A percentile compares a stretch with the other conserved stretches of the same genome.
Evolutionary conservation across 1,140 invertebrate genomes (phyloP).

Genomic region (Probaryconus sp.): DNA sequence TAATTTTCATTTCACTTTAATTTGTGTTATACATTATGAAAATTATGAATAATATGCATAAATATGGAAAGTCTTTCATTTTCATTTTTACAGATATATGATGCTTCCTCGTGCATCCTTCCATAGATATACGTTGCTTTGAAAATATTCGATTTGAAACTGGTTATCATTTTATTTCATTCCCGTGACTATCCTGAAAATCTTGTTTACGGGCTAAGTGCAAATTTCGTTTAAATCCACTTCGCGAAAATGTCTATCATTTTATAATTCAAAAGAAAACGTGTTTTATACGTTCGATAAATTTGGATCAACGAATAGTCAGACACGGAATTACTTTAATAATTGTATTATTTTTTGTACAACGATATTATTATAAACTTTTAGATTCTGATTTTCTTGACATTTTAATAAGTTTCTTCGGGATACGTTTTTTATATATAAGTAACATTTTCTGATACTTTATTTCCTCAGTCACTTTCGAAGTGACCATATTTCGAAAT

Average conservation of each 20-base stretch:
- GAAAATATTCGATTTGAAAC: conserved; percentile 20
- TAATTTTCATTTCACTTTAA: too few species aligned
- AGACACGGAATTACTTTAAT: too few species aligned
- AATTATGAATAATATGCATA: too few species aligned
- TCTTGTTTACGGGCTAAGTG: conserved; percentile 30
- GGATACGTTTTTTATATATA: too few species aligned
- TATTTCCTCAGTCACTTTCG: conserved; percentile 37
- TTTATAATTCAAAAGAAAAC: conserved; percentile 25
- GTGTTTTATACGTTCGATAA: not conserved
- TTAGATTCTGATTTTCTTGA: too few species aligned
- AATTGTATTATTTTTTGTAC: too few species aligned
- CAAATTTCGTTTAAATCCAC: conserved; percentile 70
- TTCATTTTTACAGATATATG: conserved; percentile 11
- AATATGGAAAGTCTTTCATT: conserved; percentile 1
- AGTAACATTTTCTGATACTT: conserved; percentile 45
- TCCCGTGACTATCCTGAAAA: conserved; percentile 68
- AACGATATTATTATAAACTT: too few species aligned
- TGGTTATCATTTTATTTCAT: conserved; percentile 14
- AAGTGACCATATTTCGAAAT: conserved; percentile 49
- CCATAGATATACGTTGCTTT: conserved; percentile 15
- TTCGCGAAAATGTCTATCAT: conserved; percentile 22
- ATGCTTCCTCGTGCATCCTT: conserved; percentile 2
- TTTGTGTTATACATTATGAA: too few species aligned
- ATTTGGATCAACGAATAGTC: too few species aligned
- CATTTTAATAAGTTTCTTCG: too few species aligned